Evolutionary conservation across 2,888 invertebrate species (phyloP).

Genomic region (Metalampra italica): DNA sequence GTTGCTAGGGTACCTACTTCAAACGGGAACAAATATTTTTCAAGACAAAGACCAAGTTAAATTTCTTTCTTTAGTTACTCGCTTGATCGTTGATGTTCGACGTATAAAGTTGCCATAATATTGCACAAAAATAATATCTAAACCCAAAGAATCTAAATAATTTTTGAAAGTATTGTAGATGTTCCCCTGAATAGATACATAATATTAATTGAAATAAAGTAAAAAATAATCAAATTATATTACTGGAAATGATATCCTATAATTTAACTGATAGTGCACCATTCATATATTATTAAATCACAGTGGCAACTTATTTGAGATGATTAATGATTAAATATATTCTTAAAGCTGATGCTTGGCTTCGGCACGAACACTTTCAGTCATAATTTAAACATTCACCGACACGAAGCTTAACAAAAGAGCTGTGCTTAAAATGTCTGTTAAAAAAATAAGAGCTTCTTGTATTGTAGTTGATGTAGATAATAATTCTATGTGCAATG

Average conservation of each 20-base stretch:
- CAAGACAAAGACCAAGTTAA: slow-evolving; percentile 23
- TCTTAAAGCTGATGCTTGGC: slow-evolving; percentile 1
- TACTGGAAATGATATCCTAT: neutral
- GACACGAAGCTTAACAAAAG: slow-evolving; percentile 41
- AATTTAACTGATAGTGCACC: neutral
- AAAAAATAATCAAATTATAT: neutral
- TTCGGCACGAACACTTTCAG: slow-evolving; percentile 9
- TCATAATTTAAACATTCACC: neutral
- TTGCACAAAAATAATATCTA: slow-evolving; percentile 22
- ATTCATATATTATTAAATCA: neutral
- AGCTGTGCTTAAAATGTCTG: slow-evolving; percentile 60
- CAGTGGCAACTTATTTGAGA: neutral
- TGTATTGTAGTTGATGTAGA: slow-evolving; percentile 62
- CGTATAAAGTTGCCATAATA: slow-evolving; percentile 21
- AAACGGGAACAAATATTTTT: slow-evolving; percentile 31
- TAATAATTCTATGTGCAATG: slow-evolving; percentile 37
- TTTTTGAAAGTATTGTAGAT: slow-evolving; percentile 6
- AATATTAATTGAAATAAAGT: neutral
- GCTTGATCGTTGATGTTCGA: slow-evolving; percentile 20
- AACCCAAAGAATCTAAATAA: neutral
- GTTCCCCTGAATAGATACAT: neutral
- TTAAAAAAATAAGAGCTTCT: slow-evolving; percentile 67
- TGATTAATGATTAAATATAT: too few species aligned
- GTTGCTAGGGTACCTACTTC: slow-evolving; percentile 6
- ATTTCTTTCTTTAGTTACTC: slow-evolving; percentile 46